Base-by-base conservation (phyloP, 2,888 invertebrate genomes). In the Empis livida region DNA sequence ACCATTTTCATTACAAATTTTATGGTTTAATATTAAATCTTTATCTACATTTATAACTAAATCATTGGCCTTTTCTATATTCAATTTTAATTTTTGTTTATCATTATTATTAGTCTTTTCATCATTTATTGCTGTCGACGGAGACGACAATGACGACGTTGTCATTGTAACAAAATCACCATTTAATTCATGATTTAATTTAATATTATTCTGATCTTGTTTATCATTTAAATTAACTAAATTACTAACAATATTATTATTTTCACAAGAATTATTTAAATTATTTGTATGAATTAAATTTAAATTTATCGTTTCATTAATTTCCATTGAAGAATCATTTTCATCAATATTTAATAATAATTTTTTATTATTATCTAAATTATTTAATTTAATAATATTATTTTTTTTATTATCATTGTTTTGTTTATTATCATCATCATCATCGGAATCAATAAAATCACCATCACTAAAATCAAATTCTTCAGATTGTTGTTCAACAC, bases 391-490 rank as follows among this genome's bases (percentile, higher is more conserved):
- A 6, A 9, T 27, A 27, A 8, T 27, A 27, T 27, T 27, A 27
- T 15, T 45, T 20, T 17, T 37, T 38, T 45, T 45, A 43, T 49
- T 51, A 37, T 51, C 44, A 43, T 49, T n/a, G n/a, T n/a, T n/a
- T 20, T 17, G 40, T 38, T 45, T 45, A 43, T 49, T 51, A 37
- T 51, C 44, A 43, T 49, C 50, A 37, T 51, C 54, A 38, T 44
- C 54, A 39, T 52, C 55, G 41, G 56, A 54, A 48, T 55, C 59
- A 46, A 56, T 56, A 38, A 60, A 56, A 53, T 63, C 61, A 53
- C 56, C 58, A 54, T 62, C 62, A 55, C 59, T 59, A 43, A 63
- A 63, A 54, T 61, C 59, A 53, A 61, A 62, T 53, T 61, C 59
- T 49, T 20, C 35, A 47, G 44, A 45, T 46, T 46, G 10, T 17